These are phyloP conservation scores for Ceriagrion tenellum DNA, from an alignment of 2,888 invertebrate species.

Conservation along the genomic window DNA sequence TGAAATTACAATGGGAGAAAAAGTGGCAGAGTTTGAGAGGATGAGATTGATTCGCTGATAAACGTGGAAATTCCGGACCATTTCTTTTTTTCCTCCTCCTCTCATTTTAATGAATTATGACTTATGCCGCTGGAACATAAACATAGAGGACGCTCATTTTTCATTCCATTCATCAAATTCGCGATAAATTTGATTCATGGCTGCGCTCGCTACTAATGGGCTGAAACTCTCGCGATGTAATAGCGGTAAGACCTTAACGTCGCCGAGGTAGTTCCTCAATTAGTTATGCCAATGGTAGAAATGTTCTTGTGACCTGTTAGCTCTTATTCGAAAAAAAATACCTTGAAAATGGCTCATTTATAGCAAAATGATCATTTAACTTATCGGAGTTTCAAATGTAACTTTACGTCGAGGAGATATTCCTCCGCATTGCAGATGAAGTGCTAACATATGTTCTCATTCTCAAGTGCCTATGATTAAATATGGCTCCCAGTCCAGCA, in stretches of 20 bases:
- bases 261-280: slow-evolving; percentile 29
- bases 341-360: neutral
- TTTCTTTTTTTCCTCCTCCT: slow-evolving; percentile 1
- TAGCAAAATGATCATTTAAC: neutral
- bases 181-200: slow-evolving; percentile 44
- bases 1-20: slow-evolving; percentile 29
- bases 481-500: too few relatives aligned
- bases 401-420: neutral
- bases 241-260: slow-evolving; percentile 49
- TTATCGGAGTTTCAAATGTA: neutral
- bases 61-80: slow-evolving; percentile 21
- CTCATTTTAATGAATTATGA: slow-evolving; percentile 5
- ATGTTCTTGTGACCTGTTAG: neutral
- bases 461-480: too few relatives aligned
- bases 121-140: slow-evolving; percentile 53
- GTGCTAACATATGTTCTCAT: neutral
- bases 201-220: slow-evolving; percentile 30
- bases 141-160: slow-evolving; percentile 40
- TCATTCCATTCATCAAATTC: slow-evolving; percentile 51
- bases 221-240: slow-evolving; percentile 12
- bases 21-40: slow-evolving; percentile 20
- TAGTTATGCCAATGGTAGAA: neutral
- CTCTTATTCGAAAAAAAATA: neutral
- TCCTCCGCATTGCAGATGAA: neutral
- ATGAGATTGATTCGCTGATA: slow-evolving; percentile 49